phyloP scores from a whole-genome alignment of 2,113 vertebrate species.

The Elephantulus edwardii region DNA sequence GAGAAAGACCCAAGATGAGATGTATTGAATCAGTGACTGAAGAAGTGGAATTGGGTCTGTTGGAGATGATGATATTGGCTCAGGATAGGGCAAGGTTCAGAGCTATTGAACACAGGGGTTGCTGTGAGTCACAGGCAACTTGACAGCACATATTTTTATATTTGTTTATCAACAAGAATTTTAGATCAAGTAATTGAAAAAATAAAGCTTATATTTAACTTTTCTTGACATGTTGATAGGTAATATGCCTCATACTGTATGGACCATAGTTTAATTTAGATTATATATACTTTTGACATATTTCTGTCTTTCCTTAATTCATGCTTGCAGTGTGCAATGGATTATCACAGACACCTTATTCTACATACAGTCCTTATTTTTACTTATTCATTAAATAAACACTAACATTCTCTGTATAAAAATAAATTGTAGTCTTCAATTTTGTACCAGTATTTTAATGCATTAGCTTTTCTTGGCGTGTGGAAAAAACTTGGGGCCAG shows the following conservation, averaged over 20 bases:
- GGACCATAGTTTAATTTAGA: conserved; percentile 23
- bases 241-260: background rate
- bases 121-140: too few species aligned
- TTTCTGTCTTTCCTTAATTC: conserved; percentile 2
- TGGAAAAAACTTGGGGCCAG: conserved; percentile 76
- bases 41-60: too few species aligned
- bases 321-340: background rate
- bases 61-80: too few species aligned
- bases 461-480: background rate
- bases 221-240: background rate
- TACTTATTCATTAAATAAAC: conserved; percentile 41
- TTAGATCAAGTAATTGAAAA: conserved; percentile 7
- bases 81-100: too few species aligned
- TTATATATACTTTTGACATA: background rate
- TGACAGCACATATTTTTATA: too few species aligned
- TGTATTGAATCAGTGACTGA: too few species aligned
- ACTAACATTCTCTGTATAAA: background rate
- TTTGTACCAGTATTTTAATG: background rate
- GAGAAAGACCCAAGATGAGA: too few species aligned
- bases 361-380: background rate
- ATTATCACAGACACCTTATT: background rate
- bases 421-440: conserved; percentile 2
- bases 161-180: conserved; percentile 6
- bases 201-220: background rate
- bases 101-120: too few species aligned